Conservation (phyloP, 2,113 vertebrate genomes). For the Sinocyclocheilus anshuiensis region DNA sequence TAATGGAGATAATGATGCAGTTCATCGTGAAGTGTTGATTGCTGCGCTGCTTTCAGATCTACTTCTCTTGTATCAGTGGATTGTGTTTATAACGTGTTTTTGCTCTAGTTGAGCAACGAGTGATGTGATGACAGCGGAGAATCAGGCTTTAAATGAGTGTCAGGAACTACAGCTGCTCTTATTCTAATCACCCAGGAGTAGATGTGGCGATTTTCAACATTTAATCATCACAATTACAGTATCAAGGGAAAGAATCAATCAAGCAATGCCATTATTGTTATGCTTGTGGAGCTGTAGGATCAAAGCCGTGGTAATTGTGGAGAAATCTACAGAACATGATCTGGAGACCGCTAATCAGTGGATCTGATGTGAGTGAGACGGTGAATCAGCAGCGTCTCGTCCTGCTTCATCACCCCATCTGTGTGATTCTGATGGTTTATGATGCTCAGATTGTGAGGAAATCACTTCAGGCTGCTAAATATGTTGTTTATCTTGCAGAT, state of each 20-base stretch:
- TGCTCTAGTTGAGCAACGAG: neutral
- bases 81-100: neutral
- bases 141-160: no score
- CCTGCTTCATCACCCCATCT: neutral
- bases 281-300: neutral
- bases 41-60: neutral
- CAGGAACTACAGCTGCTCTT: no score
- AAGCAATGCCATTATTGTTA: neutral
- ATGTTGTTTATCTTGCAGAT: slow-evolving; percentile 66
- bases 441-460: neutral
- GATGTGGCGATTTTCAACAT: neutral
- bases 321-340: neutral
- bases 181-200: neutral
- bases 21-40: neutral
- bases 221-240: neutral
- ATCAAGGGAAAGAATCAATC: neutral
- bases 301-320: neutral
- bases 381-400: neutral
- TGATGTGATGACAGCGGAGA: no score
- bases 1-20: neutral
- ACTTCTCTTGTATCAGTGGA: neutral
- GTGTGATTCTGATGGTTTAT: slow-evolving; percentile 14
- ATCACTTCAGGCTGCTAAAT: slow-evolving; percentile 42
- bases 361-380: neutral
- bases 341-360: neutral